Evolutionary conservation across 2,888 invertebrate species (phyloP).

Genomic region (Drepanosiphum platanoidis): DNA sequence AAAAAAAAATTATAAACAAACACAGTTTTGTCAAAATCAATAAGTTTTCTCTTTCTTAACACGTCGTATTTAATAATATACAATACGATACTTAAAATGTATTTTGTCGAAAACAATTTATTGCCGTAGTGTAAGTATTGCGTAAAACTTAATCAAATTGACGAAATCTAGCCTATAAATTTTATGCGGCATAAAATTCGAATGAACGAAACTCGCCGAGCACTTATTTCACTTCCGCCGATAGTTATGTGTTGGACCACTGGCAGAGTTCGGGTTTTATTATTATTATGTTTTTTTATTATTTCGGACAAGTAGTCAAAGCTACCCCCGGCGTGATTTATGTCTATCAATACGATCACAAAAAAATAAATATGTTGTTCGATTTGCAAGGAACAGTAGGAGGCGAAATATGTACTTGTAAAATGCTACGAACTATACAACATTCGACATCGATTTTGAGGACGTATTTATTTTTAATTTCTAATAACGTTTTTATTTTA

Average conservation of each 20-base stretch:
- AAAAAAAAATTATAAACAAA: constrained; percentile 1
- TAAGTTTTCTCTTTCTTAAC: neutral
- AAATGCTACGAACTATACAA: neutral
- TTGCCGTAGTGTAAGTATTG: neutral
- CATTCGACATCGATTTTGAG: neutral
- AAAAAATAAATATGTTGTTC: constrained; percentile 24
- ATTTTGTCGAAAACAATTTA: neutral
- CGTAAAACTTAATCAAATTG: constrained; percentile 7
- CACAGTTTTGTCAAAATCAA: neutral
- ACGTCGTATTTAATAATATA: neutral
- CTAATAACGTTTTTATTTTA: no score
- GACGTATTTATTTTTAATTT: neutral
- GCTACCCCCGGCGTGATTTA: constrained; percentile 43
- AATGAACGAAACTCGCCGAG: constrained; percentile 35
- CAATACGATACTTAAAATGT: neutral
- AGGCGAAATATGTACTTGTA: neutral
- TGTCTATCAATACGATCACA: constrained; percentile 18
- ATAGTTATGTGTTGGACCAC: constrained; percentile 16
- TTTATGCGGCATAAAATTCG: constrained; percentile 50
- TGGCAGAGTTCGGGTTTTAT: constrained; percentile 38
- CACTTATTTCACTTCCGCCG: constrained; percentile 21
- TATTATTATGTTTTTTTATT: constrained; percentile 53
- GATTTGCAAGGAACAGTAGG: constrained; percentile 16
- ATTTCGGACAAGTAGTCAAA: constrained; percentile 52
- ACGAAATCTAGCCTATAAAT: constrained; percentile 7